Evolutionary conservation across 2,888 invertebrate species (phyloP).

Genomic region (Hyalella azteca): DNA sequence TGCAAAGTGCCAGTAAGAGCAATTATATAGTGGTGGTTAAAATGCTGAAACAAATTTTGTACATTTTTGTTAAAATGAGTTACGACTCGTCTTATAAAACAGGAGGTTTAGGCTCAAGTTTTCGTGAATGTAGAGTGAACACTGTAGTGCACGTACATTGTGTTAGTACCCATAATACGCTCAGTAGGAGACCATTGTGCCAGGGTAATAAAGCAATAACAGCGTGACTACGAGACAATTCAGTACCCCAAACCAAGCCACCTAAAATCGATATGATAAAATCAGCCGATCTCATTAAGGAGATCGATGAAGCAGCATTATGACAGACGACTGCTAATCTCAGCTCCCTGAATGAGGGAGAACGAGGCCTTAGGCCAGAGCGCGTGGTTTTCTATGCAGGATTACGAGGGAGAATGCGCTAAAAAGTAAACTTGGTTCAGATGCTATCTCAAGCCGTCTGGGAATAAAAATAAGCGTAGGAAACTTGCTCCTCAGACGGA

Average conservation of each 20-base stretch:
- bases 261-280: constrained; percentile 31
- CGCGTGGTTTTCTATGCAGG: constrained; percentile 23
- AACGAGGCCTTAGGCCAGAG: constrained; percentile 7
- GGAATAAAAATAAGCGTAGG: background rate
- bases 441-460: background rate
- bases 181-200: no score
- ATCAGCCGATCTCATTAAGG: constrained; percentile 22
- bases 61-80: no score
- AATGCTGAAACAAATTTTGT: no score
- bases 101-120: no score
- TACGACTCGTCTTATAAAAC: no score
- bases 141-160: no score
- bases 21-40: no score
- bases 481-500: background rate
- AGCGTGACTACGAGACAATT: constrained; percentile 33
- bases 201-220: constrained; percentile 26
- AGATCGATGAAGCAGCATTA: constrained; percentile 29
- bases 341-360: background rate
- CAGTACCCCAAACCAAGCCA: constrained; percentile 9
- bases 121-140: no score
- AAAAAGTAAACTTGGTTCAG: background rate
- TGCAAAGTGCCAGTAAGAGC: no score
- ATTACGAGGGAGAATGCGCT: constrained; percentile 24
- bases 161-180: no score
- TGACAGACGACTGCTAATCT: constrained; percentile 19